Conservation (phyloP, 2,113 vertebrate species). For the Sitta europaea region DNA sequence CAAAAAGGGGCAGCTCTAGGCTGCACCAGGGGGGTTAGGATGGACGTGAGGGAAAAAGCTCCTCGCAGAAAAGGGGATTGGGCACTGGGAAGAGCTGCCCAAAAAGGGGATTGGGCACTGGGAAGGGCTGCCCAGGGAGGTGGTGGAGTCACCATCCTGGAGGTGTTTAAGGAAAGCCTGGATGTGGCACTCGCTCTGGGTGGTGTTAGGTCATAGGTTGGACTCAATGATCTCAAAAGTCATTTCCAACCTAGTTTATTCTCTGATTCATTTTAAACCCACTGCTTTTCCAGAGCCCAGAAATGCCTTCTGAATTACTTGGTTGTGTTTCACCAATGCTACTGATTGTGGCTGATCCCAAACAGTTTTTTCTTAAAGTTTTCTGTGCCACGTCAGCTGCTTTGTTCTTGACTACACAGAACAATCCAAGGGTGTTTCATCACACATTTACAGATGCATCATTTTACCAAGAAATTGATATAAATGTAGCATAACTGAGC, state of each 20-base stretch:
- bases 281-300: not conserved
- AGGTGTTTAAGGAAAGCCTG: not conserved
- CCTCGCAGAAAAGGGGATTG: accelerated
- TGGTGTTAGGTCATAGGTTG: too few species aligned
- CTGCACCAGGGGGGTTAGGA: not conserved
- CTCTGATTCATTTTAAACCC: not conserved
- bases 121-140: not conserved
- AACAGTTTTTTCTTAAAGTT: not conserved
- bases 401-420: not conserved
- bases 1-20: accelerated
- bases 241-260: not conserved
- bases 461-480: not conserved
- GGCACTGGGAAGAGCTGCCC: not conserved
- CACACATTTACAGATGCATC: not conserved
- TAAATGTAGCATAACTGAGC: not conserved
- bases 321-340: not conserved
- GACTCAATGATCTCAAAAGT: not conserved
- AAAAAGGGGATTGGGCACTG: accelerated
- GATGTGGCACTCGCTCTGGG: not conserved
- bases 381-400: accelerated
- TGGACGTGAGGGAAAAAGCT: accelerated
- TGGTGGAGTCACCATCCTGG: not conserved
- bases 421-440: not conserved
- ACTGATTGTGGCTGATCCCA: not conserved
- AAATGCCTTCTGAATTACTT: not conserved